phyloP scores from a whole-genome alignment of 2,113 vertebrate genomes.

The Chloebia gouldiae region DNA sequence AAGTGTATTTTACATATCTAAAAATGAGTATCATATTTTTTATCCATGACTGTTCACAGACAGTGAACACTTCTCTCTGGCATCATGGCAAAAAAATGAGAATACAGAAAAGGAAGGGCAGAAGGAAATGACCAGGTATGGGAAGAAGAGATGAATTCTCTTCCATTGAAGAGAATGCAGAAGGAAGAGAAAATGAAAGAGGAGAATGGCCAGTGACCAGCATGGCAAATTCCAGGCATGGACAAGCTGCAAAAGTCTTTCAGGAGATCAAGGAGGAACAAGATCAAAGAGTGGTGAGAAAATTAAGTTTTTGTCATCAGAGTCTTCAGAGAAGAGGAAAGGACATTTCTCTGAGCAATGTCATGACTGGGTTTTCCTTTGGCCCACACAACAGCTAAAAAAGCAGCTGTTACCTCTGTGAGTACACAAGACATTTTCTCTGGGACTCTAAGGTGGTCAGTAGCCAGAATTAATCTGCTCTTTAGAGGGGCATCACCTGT shows the following conservation, averaged over 20 bases:
- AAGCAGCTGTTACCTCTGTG: not conserved
- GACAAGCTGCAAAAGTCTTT: not conserved
- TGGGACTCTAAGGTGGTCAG: not conserved
- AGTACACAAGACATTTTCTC: not conserved
- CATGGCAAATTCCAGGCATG: not conserved
- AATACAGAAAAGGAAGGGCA: not conserved
- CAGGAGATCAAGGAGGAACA: not conserved
- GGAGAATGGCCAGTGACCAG: not conserved
- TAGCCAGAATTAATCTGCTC: not conserved
- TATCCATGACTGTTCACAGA: not conserved
- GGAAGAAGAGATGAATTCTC: not conserved
- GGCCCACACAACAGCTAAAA: not conserved
- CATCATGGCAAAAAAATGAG: not conserved
- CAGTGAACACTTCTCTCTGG: not conserved
- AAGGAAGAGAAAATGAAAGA: not conserved
- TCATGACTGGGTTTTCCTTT: not conserved
- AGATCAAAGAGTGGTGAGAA: not conserved
- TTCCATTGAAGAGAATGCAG: not conserved
- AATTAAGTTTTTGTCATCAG: not conserved
- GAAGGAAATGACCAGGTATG: not conserved
- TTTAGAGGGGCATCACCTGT: not conserved
- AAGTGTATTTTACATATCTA: not conserved
- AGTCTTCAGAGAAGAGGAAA: not conserved
- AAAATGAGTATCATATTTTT: not conserved
- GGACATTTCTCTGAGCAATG: not conserved